These are phyloP conservation scores for Melanostigma gelatinosum DNA, from an alignment of 2,113 vertebrate species.

Conservation along the genomic window DNA sequence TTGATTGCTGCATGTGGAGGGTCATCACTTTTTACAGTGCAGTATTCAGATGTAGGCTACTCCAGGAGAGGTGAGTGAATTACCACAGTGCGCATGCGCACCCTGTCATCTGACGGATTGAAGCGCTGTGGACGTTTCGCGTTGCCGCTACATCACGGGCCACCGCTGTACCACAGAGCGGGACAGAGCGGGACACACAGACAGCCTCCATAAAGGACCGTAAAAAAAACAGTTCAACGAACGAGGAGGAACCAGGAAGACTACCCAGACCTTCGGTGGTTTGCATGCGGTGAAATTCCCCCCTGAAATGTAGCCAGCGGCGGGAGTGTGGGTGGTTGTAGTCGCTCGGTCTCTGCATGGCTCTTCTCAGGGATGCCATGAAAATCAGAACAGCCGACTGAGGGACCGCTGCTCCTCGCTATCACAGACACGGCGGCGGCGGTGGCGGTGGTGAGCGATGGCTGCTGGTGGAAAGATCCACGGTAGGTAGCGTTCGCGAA, in stretches of 20 bases:
- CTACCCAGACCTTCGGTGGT: neutral
- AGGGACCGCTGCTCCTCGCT: conserved; percentile 65
- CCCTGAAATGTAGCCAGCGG: conserved; percentile 61
- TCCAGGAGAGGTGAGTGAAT: conserved; percentile 2
- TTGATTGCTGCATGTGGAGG: neutral
- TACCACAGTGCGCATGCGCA: conserved; percentile 66
- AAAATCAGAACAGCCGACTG: conserved; percentile 69
- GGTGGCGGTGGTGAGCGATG: conserved; percentile 59
- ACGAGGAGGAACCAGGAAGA: neutral
- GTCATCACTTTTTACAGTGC: neutral
- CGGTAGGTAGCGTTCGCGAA: conserved; percentile 69
- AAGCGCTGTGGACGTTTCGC: conserved; percentile 45
- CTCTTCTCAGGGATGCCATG: conserved; percentile 73
- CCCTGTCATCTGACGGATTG: conserved; percentile 63
- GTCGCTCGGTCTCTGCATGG: conserved; percentile 64
- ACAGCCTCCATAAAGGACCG: conserved; percentile 23
- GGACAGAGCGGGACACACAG: conserved; percentile 43
- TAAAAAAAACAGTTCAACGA: too few species aligned
- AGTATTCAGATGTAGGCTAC: neutral
- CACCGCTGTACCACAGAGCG: conserved; percentile 44
- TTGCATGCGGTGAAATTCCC: conserved; percentile 1
- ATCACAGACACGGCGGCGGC: conserved; percentile 54
- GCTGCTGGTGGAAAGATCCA: conserved; percentile 51
- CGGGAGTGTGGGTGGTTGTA: conserved; percentile 23
- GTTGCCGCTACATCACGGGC: conserved; percentile 42